phyloP scores from a whole-genome alignment of 2,888 invertebrate genomes.

The Nephrotoma flavescens region DNA sequence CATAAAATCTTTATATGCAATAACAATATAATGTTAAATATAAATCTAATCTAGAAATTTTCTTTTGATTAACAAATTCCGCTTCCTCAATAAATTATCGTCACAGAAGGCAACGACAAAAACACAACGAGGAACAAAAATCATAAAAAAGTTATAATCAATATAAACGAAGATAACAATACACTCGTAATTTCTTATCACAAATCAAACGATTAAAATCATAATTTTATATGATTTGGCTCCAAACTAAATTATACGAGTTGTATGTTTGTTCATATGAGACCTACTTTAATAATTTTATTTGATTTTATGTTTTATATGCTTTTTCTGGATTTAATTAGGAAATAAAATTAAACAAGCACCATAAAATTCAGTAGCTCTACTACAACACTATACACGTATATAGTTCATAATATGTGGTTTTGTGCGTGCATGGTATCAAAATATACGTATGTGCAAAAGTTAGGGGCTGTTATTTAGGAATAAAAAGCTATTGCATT shows the following conservation, averaged over 20 bases:
- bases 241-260: background rate
- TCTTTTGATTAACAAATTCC: background rate
- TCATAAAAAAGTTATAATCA: background rate
- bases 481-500: too few species aligned
- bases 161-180: background rate
- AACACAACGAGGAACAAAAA: background rate
- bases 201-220: background rate
- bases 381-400: background rate
- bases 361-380: background rate
- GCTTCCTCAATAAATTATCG: background rate
- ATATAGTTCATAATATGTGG: background rate
- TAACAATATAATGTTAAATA: background rate
- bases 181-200: background rate
- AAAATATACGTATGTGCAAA: background rate
- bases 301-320: background rate
- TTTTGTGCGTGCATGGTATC: background rate
- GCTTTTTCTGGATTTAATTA: background rate
- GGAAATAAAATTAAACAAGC: background rate
- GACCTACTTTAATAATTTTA: background rate
- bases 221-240: background rate
- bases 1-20: background rate
- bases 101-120: background rate
- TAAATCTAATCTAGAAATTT: background rate
- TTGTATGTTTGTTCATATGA: background rate
- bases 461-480: too few species aligned